Conservation (phyloP, 2,797 vertebrate genomes). For the Sebastes itinus region DNA sequence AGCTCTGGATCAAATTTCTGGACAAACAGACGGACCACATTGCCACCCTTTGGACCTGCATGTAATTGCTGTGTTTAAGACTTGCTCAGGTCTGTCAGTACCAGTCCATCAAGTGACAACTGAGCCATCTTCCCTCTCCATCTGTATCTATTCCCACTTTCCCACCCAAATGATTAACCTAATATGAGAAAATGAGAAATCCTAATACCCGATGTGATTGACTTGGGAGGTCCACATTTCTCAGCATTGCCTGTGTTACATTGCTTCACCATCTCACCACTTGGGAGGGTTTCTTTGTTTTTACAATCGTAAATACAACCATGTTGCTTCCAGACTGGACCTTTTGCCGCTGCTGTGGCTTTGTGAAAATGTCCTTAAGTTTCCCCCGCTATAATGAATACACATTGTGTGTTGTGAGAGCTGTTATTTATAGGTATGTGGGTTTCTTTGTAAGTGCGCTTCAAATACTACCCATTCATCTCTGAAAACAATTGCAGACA, state of each 20-base stretch:
- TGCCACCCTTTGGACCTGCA: not conserved
- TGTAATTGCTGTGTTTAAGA: not conserved
- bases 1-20: not conserved
- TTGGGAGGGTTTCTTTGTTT: not conserved
- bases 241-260: not conserved
- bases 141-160: not conserved
- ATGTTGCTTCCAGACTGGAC: not conserved
- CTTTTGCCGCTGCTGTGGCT: not conserved
- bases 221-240: not conserved
- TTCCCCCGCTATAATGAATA: not conserved
- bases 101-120: not conserved
- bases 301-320: not conserved
- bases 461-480: slow-evolving; percentile 18
- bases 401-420: not conserved
- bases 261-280: not conserved
- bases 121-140: not conserved
- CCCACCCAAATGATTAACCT: not conserved
- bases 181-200: not conserved
- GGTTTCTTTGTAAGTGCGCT: not conserved
- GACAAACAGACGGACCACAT: not conserved
- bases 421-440: not conserved
- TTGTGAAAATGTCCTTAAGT: not conserved
- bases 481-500: slow-evolving; percentile 5
- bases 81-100: not conserved
- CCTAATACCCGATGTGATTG: not conserved